These are phyloP conservation scores for Sebastes cheni DNA, from an alignment of 2,797 vertebrate genomes.

Conservation along the genomic window DNA sequence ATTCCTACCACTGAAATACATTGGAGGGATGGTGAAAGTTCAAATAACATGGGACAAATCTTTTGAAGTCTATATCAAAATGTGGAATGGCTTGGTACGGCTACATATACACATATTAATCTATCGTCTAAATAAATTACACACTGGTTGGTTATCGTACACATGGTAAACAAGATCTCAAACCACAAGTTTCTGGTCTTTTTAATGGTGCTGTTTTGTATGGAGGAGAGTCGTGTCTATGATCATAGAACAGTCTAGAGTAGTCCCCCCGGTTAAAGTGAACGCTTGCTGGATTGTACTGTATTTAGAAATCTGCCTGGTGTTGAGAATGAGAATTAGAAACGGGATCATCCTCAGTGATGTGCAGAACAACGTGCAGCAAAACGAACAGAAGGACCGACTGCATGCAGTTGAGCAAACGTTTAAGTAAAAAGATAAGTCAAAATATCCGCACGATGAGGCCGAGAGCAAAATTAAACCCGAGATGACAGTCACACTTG, in stretches of 20 bases:
- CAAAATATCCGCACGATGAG: slow-evolving; percentile 48
- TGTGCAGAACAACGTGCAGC: slow-evolving; percentile 64
- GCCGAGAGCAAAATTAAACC: slow-evolving; percentile 51
- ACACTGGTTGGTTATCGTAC: slow-evolving; percentile 76
- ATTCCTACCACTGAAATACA: slow-evolving; percentile 75
- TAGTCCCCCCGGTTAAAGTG: slow-evolving; percentile 62
- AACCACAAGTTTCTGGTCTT: slow-evolving; percentile 90
- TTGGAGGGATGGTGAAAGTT: slow-evolving; percentile 61
- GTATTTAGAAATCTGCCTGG: slow-evolving; percentile 51
- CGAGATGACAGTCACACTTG: slow-evolving; percentile 38
- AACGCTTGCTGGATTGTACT: slow-evolving; percentile 50
- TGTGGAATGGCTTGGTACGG: slow-evolving; percentile 76
- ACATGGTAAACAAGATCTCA: slow-evolving; percentile 81
- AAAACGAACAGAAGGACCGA: slow-evolving; percentile 60
- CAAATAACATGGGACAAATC: slow-evolving; percentile 65
- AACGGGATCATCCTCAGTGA: slow-evolving; percentile 46
- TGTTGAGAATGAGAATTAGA: slow-evolving; percentile 46
- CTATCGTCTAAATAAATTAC: slow-evolving; percentile 79
- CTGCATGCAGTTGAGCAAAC: slow-evolving; percentile 74
- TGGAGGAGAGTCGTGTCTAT: slow-evolving; percentile 52
- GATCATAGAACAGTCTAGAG: slow-evolving; percentile 77
- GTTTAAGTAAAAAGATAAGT: slow-evolving; percentile 34
- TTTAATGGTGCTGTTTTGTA: slow-evolving; percentile 64
- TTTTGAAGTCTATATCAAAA: slow-evolving; percentile 76
- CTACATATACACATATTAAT: slow-evolving; percentile 78